phyloP scores from a whole-genome alignment of 2,113 vertebrate genomes.

The Rhinopomastus cyanomelas region DNA sequence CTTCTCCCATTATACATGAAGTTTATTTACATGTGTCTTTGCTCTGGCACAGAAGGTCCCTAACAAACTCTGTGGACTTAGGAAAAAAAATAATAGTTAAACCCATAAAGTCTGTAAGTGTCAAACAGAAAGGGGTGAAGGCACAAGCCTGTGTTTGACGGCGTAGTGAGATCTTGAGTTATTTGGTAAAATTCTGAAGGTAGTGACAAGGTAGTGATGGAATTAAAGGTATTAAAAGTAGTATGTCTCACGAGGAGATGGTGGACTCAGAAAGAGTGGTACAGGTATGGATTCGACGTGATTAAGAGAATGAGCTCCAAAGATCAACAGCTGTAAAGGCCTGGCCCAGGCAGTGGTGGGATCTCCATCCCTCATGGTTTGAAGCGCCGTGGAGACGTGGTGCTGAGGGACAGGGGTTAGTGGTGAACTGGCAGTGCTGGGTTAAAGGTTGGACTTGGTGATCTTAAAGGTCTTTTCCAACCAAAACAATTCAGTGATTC shows the following conservation, averaged over 20 bases:
- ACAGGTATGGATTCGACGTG: neutral
- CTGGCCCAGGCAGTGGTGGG: too few species aligned
- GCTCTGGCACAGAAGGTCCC: neutral
- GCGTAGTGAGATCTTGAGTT: neutral
- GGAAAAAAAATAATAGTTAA: neutral
- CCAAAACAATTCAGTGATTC: neutral
- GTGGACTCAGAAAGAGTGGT: neutral
- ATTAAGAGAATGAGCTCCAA: neutral
- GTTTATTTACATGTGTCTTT: neutral
- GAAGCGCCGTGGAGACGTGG: too few species aligned
- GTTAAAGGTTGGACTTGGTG: too few species aligned
- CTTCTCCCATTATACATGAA: neutral
- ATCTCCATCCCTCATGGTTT: too few species aligned
- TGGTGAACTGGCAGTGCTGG: too few species aligned
- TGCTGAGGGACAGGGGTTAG: too few species aligned
- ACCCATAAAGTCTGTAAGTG: rapidly evolving
- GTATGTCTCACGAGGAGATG: neutral
- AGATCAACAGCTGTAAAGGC: too few species aligned
- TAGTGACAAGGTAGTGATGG: neutral
- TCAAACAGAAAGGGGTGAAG: neutral
- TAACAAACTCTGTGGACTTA: neutral
- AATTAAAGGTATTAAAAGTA: neutral
- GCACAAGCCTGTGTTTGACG: neutral
- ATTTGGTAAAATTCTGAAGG: neutral
- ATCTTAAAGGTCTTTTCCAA: too few species aligned